phyloP scores from a whole-genome alignment of 2,888 invertebrate species.

The Heliconius sara region DNA sequence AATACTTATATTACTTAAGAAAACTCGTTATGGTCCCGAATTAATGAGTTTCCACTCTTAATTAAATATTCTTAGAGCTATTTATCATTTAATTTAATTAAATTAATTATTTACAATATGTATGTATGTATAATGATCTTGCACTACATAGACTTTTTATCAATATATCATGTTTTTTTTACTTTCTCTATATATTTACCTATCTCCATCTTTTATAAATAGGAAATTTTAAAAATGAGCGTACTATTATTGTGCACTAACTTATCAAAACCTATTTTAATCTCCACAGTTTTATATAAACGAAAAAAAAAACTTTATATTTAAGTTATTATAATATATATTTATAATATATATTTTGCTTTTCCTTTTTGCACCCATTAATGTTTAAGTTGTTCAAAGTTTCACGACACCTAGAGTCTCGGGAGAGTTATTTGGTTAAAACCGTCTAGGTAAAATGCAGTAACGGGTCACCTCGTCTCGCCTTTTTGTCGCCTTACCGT shows the following conservation, averaged over 20 bases:
- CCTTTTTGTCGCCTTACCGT: conserved; percentile 28
- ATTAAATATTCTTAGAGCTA: conserved; percentile 31
- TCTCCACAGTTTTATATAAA: too few relatives aligned
- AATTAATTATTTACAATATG: neutral
- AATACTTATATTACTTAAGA: conserved; percentile 24
- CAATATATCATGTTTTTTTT: neutral
- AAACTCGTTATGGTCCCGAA: conserved; percentile 23
- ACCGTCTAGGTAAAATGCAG: conserved; percentile 19
- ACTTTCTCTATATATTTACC: neutral
- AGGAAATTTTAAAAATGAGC: neutral
- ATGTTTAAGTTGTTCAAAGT: conserved; percentile 29
- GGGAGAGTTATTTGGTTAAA: conserved; percentile 32
- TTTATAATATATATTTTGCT: conserved; percentile 1
- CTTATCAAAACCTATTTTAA: neutral
- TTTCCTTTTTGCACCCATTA: conserved; percentile 18
- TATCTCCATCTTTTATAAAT: too few relatives aligned
- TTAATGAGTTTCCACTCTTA: conserved; percentile 22
- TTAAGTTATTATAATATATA: conserved; percentile 2
- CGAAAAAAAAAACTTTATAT: neutral
- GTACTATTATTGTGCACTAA: neutral
- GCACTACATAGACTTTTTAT: neutral
- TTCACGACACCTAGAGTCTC: conserved; percentile 24
- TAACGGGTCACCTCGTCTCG: conserved; percentile 28
- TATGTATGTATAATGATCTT: neutral
- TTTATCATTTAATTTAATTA: neutral